Base-by-base conservation (phyloP, 2,888 invertebrate genomes). In the Fragum sueziense region DNA sequence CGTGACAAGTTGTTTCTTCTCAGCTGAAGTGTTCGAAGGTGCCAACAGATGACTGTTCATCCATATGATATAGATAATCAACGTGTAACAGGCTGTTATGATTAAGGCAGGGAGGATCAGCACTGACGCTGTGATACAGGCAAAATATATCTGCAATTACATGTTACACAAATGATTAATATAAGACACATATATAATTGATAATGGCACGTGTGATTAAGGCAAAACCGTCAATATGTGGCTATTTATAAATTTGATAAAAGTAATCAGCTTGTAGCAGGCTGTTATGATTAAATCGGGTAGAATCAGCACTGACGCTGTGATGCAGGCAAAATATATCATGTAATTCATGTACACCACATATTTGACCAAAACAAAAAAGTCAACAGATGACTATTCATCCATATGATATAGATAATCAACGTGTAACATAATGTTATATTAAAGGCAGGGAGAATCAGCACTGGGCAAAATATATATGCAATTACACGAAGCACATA, bases 1-100 rank as follows among this genome's bases (percentile, higher is more conserved):
- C 20, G 79, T 51, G 25, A 82, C 51, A 20, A 79, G 52, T 14
- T 70, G 72, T 41, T 82, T 82, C 54, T 68, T 74, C 67, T 82
- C 82, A 25, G 78, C 73, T 9, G 82, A 72, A 33, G 76, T 70
- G 9, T 71, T 61, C 0, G 74, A 31, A 20, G 82, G 73, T 22
- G 70, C 57, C 20, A 80, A 52, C 1, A 83, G 65, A 34, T 83
- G 79, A 37, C 77, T 83, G 71, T 83, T 79, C 52, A 72, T 84
- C 98, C 98, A 98, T 88, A 98, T 98, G 11, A 98, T 97, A 90
- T 96, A 95, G 1, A 98, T 97, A 88, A 98, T 98, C 88, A 97
- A 95, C 11, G 96, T 96, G 93, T 98, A 98, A 92, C 98, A 98
- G 3, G 96, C 96, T 3, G 97, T 96, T 82, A 98, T 98, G 86